These are phyloP conservation scores for Physocephala rufipes DNA, from an alignment of 2,888 invertebrate species.

Conservation along the genomic window DNA sequence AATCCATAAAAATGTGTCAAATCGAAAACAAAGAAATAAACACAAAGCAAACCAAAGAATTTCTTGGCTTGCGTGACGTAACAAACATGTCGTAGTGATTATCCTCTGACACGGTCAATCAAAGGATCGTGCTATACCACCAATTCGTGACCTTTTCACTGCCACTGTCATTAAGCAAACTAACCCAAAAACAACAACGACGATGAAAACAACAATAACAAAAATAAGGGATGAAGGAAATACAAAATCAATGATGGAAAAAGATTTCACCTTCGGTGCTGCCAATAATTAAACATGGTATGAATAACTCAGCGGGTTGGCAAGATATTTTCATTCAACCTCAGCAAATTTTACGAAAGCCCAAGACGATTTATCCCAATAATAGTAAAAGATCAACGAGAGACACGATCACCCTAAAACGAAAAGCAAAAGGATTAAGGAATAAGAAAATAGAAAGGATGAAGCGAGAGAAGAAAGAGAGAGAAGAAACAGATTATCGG, in stretches of 20 bases:
- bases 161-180: neutral
- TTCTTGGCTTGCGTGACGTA: neutral
- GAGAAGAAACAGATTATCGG: no score
- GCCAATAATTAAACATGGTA: constrained; percentile 7
- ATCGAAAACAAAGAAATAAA: constrained; percentile 15
- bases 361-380: neutral
- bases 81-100: neutral
- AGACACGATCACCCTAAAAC: no score
- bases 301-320: constrained; percentile 30
- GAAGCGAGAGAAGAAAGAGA: no score
- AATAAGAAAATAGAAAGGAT: no score
- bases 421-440: no score
- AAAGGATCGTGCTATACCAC: neutral
- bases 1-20: constrained; percentile 10
- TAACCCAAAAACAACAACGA: neutral
- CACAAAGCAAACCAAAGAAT: no score
- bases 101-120: constrained; percentile 28
- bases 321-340: constrained; percentile 8
- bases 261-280: neutral
- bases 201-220: no score
- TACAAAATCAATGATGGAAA: neutral
- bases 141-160: constrained; percentile 6
- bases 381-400: neutral
- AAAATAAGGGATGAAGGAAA: no score
- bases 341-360: constrained; percentile 18